These are phyloP conservation scores for Chromoteleia sp. DNA, from an alignment of 2,888 invertebrate species.

Conservation along the genomic window DNA sequence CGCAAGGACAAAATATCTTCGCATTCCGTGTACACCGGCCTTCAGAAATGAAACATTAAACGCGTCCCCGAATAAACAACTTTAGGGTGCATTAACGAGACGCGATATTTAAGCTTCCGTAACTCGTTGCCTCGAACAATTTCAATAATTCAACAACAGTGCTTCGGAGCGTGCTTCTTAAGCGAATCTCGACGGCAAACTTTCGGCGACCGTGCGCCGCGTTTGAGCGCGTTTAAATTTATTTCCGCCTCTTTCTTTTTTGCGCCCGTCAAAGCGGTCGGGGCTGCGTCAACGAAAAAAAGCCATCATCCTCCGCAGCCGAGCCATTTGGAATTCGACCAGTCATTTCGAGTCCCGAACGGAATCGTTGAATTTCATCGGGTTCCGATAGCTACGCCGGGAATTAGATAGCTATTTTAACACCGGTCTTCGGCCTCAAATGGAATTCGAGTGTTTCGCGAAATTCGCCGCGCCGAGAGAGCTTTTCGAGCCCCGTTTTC, in stretches of 20 bases:
- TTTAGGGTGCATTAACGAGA: conserved; percentile 8
- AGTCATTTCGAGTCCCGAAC: conserved; percentile 2
- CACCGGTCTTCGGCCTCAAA: conserved; percentile 10
- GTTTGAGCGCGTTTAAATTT: conserved; percentile 6
- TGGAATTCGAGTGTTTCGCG: conserved; percentile 17
- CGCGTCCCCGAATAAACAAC: not conserved
- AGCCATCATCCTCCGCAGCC: too few relatives aligned
- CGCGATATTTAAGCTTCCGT: conserved; percentile 12
- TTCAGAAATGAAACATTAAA: too few relatives aligned
- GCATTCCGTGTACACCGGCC: too few relatives aligned
- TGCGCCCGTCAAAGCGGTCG: not conserved
- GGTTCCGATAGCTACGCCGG: conserved; percentile 3
- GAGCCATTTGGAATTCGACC: conserved; percentile 4
- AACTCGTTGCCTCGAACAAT: conserved; percentile 5
- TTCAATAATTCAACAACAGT: conserved; percentile 36
- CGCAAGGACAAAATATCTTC: too few relatives aligned
- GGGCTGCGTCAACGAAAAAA: not conserved
- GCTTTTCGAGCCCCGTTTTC: not conserved
- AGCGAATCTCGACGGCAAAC: conserved; percentile 9
- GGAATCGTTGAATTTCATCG: conserved; percentile 21
- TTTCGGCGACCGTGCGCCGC: conserved; percentile 1
- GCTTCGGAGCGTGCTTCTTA: conserved; percentile 2
- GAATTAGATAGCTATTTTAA: conserved; percentile 17
- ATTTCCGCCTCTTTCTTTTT: conserved; percentile 1
- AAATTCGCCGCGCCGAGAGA: not conserved